Evolutionary conservation across 2,888 invertebrate genomes (phyloP).

Genomic region (Endotricha flammealis): DNA sequence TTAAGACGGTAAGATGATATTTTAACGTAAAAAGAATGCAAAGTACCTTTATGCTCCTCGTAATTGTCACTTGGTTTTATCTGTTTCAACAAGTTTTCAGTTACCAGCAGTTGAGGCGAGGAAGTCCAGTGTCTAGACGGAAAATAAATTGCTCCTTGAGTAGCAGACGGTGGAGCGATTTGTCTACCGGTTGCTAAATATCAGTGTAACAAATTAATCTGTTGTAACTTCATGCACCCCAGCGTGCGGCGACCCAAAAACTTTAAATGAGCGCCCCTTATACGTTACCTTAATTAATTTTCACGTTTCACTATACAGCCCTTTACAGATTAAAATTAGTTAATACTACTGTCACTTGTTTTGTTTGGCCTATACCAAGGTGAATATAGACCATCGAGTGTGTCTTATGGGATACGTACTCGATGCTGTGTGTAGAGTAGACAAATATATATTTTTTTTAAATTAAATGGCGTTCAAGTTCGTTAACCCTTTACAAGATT

Average conservation of each 20-base stretch:
- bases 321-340: slow-evolving; percentile 8
- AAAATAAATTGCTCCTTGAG: background rate
- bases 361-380: no score
- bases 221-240: slow-evolving; percentile 20
- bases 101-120: background rate
- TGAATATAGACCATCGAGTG: no score
- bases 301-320: slow-evolving; percentile 12
- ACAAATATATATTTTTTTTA: no score
- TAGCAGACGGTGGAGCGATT: background rate
- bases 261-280: slow-evolving; percentile 36
- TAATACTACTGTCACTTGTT: slow-evolving; percentile 1
- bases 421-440: no score
- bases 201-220: background rate
- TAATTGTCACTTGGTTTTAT: no score
- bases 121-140: background rate
- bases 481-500: no score
- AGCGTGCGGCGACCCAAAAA: slow-evolving; percentile 30
- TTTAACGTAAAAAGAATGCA: no score
- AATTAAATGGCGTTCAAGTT: no score
- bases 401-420: no score
- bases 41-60: no score
- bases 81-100: no score
- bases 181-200: background rate
- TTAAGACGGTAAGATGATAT: no score
- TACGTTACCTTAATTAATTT: slow-evolving; percentile 35